A percentile compares a stretch with the other conserved stretches of the same genome.
These are phyloP conservation scores for Oxyruncus cristatus DNA, from an alignment of 2,113 vertebrate species.

Conservation along the genomic window DNA sequence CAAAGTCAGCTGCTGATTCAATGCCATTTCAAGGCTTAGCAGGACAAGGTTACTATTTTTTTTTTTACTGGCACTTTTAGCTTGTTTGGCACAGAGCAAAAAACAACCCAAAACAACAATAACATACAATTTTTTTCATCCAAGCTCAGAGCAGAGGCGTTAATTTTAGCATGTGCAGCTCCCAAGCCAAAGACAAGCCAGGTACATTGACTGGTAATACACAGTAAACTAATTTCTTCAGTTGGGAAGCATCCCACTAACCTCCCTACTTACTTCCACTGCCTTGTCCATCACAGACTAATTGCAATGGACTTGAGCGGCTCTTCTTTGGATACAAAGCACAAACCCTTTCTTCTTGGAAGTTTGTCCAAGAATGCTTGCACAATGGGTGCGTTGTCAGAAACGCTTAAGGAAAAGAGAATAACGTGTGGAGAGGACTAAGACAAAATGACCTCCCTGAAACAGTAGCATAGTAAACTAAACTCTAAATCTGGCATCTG, in stretches of 20 bases:
- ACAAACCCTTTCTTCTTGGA: not conserved
- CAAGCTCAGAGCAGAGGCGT: rapidly evolving
- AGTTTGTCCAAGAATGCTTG: not conserved
- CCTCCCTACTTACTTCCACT: not conserved
- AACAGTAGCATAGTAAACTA: not conserved
- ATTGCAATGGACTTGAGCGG: not conserved
- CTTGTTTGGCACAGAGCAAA: not conserved
- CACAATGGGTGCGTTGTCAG: not conserved
- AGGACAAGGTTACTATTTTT: not conserved
- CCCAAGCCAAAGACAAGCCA: not conserved
- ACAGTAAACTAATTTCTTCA: not conserved
- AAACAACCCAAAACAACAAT: not conserved
- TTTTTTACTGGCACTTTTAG: not conserved
- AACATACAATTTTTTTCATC: not conserved
- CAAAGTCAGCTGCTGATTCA: conserved; percentile 25
- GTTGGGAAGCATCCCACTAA: not conserved
- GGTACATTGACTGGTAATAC: not conserved
- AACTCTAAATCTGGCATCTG: not conserved
- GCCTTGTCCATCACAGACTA: not conserved
- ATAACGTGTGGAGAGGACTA: not conserved
- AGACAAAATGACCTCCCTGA: not conserved
- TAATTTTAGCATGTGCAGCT: not conserved
- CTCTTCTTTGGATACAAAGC: not conserved
- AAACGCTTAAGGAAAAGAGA: not conserved
- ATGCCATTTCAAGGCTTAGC: not conserved